Base-by-base conservation (phyloP, 2,797 vertebrate genomes). In the Eurystomus glaucurus region DNA sequence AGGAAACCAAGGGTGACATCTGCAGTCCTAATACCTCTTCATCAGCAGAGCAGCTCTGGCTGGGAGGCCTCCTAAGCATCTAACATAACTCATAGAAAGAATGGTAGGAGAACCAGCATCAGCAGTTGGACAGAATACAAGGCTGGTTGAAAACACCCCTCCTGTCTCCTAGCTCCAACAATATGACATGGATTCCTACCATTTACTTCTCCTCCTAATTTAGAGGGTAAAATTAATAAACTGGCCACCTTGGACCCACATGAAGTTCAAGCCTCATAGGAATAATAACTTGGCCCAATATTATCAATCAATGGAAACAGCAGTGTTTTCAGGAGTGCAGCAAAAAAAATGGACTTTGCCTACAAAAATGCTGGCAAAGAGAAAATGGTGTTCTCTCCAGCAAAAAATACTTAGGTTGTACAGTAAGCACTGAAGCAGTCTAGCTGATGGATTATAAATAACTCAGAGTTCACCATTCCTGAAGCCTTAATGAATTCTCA, bases 401-500 rank as follows among this genome's bases (percentile, higher is more conserved):
- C 12, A 45, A 87, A 76, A 54, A 82, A 33, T 14, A 52, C 37
- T 4, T 7, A 77, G 77, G 7, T 37, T 19, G 26, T 25, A 52
- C 29, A 75, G 29, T 51, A 87, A 92, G 26, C 29, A 76, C 51
- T 28, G 22, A 35, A 71, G 52, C 66, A 80, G 46, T 20, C 68
- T 48, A 51, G 14, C 29, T 68, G 62, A 83, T 12, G 41, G 33
- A 66, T 61, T 41, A 85, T 6, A 51, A 80, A 19, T 74, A 13
- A 57, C 17, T 68, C 23, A 21, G 23, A 2, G 60, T 70, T 41
- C 16, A 62, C 25, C 28, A 55, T 68, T 88, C 31, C 52, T 65
- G 28, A 87, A 89, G 45, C 9, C 21, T 64, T 58, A 61, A 69
- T 55, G 29, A 89, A 43, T 54, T 93, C 75, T 90, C 39, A 93